phyloP scores from a whole-genome alignment of 2,113 vertebrate species.

The Dipodomys stephensi region DNA sequence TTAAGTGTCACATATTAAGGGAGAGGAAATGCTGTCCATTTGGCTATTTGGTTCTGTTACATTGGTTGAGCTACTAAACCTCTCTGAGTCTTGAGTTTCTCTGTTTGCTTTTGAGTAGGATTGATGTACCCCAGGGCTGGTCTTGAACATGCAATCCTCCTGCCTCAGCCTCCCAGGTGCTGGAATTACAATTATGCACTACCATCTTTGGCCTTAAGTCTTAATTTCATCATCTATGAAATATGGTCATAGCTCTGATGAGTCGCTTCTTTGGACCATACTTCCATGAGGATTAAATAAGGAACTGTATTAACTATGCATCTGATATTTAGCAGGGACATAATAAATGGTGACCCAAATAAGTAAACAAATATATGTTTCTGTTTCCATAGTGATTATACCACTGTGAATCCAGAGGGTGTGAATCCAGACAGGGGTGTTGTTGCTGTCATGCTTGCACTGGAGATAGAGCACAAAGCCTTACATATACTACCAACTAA shows the following conservation, averaged over 20 bases:
- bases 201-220: background rate
- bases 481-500: background rate
- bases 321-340: slow-evolving; percentile 1
- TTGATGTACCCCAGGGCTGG: background rate
- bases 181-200: background rate
- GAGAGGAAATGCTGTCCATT: background rate
- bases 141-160: background rate
- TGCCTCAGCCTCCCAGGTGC: background rate
- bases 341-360: background rate
- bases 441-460: background rate
- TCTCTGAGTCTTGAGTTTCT: background rate
- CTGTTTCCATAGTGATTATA: background rate
- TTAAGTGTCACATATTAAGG: background rate
- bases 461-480: background rate
- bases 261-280: background rate
- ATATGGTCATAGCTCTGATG: background rate
- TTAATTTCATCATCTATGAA: slow-evolving; percentile 1
- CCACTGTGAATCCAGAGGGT: background rate
- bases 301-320: background rate
- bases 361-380: background rate
- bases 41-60: background rate
- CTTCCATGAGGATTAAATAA: slow-evolving; percentile 4
- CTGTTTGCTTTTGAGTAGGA: background rate
- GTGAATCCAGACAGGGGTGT: background rate
- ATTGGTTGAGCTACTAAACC: background rate